Evolutionary conservation across 2,888 invertebrate species (phyloP), one percentile per base, ranked within the genome.

Genomic region (Alcis repandata): DNA sequence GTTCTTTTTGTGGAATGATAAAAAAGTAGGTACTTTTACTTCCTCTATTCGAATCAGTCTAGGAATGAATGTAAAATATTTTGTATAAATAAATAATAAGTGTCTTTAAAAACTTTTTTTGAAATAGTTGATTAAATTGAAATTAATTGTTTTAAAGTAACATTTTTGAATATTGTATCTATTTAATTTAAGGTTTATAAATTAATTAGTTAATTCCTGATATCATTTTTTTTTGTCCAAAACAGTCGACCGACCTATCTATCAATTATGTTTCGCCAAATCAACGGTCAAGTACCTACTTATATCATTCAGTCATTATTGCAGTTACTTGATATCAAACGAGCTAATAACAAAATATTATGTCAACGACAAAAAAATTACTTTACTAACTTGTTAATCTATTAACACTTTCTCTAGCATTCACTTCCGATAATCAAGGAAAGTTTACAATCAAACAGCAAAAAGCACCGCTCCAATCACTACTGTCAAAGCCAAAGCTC

Each of bases 391-490:
- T 0, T 19, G 10, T 8, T 2, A 43, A n/a, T n/a, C 6, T 38
- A n/a, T n/a, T 43, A 17, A 8, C 43, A 3, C 15, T 27, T 9
- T 27, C n/a, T n/a, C 19, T 2, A 15, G 22, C 20, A 27, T n/a
- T 27, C 22, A 1, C 8, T 27, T 43, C 19, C 48, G 8, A 27
- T 33, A 17, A 33, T 49, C 17, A 49, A 33, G 49, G n/a, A 6
- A 32, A 4, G 7, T 36, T 43, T 20, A 41, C n/a, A 59, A 38
- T 19, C n/a, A 20, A 13, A 43, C 13, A 33, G 22, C n/a, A 41
- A 54, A 53, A 41, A 63, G 19, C 46, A 52, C 6, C 41, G 40
- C 63, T 63, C 67, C 68, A 73, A 79, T 76, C 68, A 59, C 59
- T 20, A 20, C 22, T n/a, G 10, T 46, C 51, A 40, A 59, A 64